A percentile compares a stretch with the other conserved stretches of the same genome.
Conservation (phyloP, 2,797 vertebrate genomes). For the Antennarius maculatus region DNA sequence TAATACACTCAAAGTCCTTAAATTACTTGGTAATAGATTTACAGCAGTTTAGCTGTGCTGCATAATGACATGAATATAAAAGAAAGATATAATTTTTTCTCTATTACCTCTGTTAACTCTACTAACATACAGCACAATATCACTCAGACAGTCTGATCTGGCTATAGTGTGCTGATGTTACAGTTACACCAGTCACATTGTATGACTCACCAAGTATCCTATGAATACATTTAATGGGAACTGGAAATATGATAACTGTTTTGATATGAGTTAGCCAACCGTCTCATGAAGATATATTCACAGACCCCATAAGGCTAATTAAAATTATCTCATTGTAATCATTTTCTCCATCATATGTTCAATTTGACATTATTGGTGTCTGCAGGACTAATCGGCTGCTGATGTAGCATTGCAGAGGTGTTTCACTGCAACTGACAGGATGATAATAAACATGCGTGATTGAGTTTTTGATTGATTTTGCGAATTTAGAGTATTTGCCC, state of each 20-base stretch:
- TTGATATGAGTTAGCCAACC: conserved; percentile 34
- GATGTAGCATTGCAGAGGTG: conserved; percentile 46
- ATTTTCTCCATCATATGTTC: conserved; percentile 46
- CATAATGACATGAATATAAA: background rate
- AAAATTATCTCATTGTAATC: conserved; percentile 55
- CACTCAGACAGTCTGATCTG: background rate
- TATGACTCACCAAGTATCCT: conserved; percentile 6
- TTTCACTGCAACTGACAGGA: conserved; percentile 54
- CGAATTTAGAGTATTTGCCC: conserved; percentile 60
- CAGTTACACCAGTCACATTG: background rate
- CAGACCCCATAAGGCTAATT: conserved; percentile 50
- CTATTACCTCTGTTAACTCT: background rate
- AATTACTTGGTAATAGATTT: conserved; percentile 16
- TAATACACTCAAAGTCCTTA: conserved; percentile 1
- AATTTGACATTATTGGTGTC: conserved; percentile 46
- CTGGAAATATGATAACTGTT: conserved; percentile 26
- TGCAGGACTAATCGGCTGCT: conserved; percentile 62
- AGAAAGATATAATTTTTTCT: too few relatives aligned
- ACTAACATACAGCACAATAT: background rate
- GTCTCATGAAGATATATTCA: conserved; percentile 28
- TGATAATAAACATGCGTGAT: conserved; percentile 67
- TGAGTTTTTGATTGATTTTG: conserved; percentile 61
- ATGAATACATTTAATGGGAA: conserved; percentile 25
- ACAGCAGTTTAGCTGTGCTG: background rate
- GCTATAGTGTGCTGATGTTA: conserved; percentile 14